Evolutionary conservation across 2,113 vertebrate genomes (phyloP).

Genomic region (Carettochelys insculpta): DNA sequence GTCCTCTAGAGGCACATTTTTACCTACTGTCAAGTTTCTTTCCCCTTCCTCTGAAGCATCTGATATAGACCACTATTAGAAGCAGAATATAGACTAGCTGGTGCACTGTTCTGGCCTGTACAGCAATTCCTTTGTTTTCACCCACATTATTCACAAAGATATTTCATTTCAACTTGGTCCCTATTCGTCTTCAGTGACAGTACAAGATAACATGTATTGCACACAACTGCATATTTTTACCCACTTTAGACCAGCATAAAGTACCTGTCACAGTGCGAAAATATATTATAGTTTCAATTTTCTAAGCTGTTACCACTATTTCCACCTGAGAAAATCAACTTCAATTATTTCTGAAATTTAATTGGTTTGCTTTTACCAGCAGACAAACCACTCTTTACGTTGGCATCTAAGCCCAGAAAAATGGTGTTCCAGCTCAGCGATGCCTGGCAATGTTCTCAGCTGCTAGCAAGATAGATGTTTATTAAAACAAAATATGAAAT

Average conservation of each 20-base stretch:
- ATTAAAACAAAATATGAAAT: slow-evolving; percentile 63
- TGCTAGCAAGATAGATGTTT: slow-evolving; percentile 45
- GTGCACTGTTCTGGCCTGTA: neutral
- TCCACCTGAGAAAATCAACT: neutral
- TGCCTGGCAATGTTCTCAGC: slow-evolving; percentile 38
- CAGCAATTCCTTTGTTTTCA: neutral
- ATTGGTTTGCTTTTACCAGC: neutral
- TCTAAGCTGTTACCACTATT: neutral
- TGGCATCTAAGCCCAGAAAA: neutral
- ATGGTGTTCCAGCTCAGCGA: neutral
- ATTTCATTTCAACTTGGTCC: neutral
- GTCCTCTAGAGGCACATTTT: neutral
- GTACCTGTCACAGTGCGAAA: neutral
- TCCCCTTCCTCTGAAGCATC: neutral
- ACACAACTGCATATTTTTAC: neutral
- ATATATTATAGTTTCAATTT: neutral
- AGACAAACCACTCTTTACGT: neutral
- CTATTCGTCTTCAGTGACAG: neutral
- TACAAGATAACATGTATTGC: neutral
- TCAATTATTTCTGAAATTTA: neutral
- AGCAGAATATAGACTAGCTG: neutral
- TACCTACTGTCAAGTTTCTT: neutral
- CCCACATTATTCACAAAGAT: neutral
- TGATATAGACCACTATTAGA: neutral
- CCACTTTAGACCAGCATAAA: neutral